Conservation (phyloP, 2,888 invertebrate species). For the Epirrhoe tristata region DNA sequence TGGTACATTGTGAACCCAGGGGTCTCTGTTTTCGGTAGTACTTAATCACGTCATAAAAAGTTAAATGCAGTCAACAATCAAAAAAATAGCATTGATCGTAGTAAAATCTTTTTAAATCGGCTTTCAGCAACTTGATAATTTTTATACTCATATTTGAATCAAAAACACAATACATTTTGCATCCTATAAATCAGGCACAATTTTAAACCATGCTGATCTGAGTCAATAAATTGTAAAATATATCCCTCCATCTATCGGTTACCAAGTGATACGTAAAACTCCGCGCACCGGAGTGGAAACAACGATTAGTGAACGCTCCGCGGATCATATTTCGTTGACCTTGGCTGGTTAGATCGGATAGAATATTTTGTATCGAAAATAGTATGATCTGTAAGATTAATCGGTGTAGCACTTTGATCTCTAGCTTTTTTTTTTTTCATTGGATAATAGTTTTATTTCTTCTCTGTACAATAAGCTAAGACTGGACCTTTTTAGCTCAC, state of each 20-base stretch:
- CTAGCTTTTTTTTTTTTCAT: conserved; percentile 17
- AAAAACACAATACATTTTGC: background rate
- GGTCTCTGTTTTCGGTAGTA: too few relatives aligned
- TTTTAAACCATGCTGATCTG: conserved; percentile 8
- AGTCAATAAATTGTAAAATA: conserved; percentile 53
- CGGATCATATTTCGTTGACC: conserved; percentile 64
- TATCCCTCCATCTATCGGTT: conserved; percentile 54
- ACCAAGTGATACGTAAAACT: conserved; percentile 73
- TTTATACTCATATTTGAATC: too few relatives aligned
- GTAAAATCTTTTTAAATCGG: too few relatives aligned
- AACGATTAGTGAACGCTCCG: conserved; percentile 73
- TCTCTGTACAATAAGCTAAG: too few relatives aligned
- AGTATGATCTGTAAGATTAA: conserved; percentile 26
- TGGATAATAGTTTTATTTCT: conserved; percentile 3
- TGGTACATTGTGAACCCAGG: too few relatives aligned
- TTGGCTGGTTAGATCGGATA: conserved; percentile 46
- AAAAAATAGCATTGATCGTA: too few relatives aligned
- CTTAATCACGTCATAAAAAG: too few relatives aligned
- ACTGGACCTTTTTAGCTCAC: too few relatives aligned
- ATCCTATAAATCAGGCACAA: background rate
- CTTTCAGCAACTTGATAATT: too few relatives aligned
- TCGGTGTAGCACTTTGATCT: conserved; percentile 17
- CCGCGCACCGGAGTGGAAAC: conserved; percentile 67
- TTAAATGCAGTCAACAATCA: too few relatives aligned
- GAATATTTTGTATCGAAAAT: conserved; percentile 38